A percentile compares a stretch with the other conserved stretches of the same genome.
Conservation (phyloP, 1,140 invertebrate species). For the Caerostris extrusa region DNA sequence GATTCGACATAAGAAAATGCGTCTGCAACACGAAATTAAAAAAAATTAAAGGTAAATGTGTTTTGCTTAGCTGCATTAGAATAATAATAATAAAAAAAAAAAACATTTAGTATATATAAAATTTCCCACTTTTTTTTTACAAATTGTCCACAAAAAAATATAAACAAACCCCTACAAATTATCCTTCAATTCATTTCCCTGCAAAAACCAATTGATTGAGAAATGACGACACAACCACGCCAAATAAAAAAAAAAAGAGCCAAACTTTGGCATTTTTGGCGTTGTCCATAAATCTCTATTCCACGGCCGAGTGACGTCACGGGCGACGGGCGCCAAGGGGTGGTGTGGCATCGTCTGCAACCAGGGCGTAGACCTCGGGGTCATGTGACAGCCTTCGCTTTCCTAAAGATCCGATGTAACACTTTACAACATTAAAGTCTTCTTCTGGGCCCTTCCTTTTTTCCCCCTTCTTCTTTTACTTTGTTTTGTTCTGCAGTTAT, state of each 20-base stretch:
- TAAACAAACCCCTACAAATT: background rate
- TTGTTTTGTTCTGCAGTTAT: conserved; percentile 28
- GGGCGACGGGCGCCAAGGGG: conserved; percentile 67
- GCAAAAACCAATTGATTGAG: background rate
- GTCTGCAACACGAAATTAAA: too few species aligned
- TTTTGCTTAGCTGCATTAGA: too few species aligned
- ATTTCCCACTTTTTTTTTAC: background rate
- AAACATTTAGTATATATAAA: too few species aligned
- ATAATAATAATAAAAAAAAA: too few species aligned
- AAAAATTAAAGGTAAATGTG: too few species aligned
- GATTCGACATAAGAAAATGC: too few species aligned
- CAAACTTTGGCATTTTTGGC: conserved; percentile 29
- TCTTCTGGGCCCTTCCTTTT: background rate
- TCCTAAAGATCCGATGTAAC: conserved; percentile 16
- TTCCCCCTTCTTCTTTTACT: background rate
- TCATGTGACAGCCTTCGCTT: conserved; percentile 3
- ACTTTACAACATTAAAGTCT: conserved; percentile 51
- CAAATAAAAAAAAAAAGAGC: background rate
- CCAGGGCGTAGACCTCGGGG: conserved; percentile 72
- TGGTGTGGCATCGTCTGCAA: conserved; percentile 70
- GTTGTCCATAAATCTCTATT: conserved; percentile 65
- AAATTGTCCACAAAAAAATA: background rate
- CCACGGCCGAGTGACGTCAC: conserved; percentile 48
- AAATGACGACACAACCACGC: background rate
- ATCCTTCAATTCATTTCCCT: background rate